These are phyloP conservation scores for Xylophagus ater DNA, from an alignment of 2,888 invertebrate species.

Conservation along the genomic window DNA sequence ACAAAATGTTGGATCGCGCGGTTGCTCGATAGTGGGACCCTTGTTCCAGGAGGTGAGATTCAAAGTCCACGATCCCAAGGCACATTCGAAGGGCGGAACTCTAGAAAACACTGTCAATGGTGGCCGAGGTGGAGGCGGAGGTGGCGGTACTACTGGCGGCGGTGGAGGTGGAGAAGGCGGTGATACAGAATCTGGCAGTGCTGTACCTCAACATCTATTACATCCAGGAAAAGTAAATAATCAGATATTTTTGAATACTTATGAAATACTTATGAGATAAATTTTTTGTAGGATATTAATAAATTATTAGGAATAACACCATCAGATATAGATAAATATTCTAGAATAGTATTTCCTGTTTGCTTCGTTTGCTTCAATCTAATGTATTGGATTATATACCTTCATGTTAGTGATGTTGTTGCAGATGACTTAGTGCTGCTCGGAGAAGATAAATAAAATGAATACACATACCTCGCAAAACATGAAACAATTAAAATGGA, in stretches of 20 bases:
- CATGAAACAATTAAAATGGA: conserved; percentile 7
- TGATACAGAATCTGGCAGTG: conserved; percentile 37
- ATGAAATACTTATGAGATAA: not conserved
- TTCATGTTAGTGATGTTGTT: conserved; percentile 91
- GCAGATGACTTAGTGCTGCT: conserved; percentile 85
- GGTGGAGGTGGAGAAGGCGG: conserved; percentile 27
- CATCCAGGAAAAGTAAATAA: conserved; percentile 69
- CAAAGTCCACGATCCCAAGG: conserved; percentile 90
- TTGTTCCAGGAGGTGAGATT: conserved; percentile 86
- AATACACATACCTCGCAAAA: conserved; percentile 7
- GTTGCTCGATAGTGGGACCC: conserved; percentile 52
- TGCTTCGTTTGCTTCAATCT: conserved; percentile 98
- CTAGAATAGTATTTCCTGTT: conserved; percentile 94
- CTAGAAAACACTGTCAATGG: conserved; percentile 87
- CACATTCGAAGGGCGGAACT: conserved; percentile 84
- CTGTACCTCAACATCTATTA: conserved; percentile 60
- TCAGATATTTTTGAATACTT: not conserved
- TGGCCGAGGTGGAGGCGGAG: conserved; percentile 46
- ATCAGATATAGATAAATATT: conserved; percentile 98
- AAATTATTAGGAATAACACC: conserved; percentile 86
- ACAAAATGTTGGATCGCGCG: conserved; percentile 42
- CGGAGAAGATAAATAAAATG: conserved; percentile 51
- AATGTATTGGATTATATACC: conserved; percentile 96
- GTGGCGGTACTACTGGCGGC: conserved; percentile 20
- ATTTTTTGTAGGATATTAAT: conserved; percentile 59